Base-by-base conservation (phyloP, 2,797 vertebrate species). In the Adrianichthys oophorus region DNA sequence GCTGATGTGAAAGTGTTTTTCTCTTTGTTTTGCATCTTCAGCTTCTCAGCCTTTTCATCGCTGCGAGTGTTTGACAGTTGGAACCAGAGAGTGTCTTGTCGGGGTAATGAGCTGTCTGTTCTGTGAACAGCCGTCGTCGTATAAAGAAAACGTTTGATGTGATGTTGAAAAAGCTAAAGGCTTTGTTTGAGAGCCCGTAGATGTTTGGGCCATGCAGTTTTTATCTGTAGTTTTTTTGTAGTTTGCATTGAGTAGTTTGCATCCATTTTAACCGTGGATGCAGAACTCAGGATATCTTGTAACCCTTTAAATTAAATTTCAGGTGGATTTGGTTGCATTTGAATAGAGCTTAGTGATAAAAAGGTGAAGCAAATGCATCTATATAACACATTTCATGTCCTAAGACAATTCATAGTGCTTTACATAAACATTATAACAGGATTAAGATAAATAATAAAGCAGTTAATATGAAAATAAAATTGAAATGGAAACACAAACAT, bases 1-100 rank as follows among this genome's bases (percentile, higher is more conserved):
- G 47, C 59, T 47, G 24, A 49, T 50, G 71, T 74, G 17, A 74
- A 73, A 79, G 62, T 16, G 13, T n/a, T 42, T 45, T 4, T 53
- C 49, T 70, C 19, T 79, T 46, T 44, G 45, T 49, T 18, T 23
- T 17, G 42, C 52, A 18, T 17, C n/a, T 40, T 12, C 29, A 18
- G 53, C 57, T 32, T 14, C 21, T 54, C 18, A 10, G 49, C 52
- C 13, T 63, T 88, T 82, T 85, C 56, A 82, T 82, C 62, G 62
- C 7, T 43, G 59, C 8, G 41, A 29, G 52, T 29, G 40, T 52
- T 67, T 32, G 53, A 66, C 52, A 65, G 42, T 46, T 16, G 41
- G 59, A 42, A 15, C 44, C 37, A 1, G 37, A 48, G 52, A 24
- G 48, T 32, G 46, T 72, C 49, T 49, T 4, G 2, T 37, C 43